Evolutionary conservation across 2,113 vertebrate species (phyloP), one percentile per base, ranked within the genome.

Genomic region (Sigmodon hispidus): DNA sequence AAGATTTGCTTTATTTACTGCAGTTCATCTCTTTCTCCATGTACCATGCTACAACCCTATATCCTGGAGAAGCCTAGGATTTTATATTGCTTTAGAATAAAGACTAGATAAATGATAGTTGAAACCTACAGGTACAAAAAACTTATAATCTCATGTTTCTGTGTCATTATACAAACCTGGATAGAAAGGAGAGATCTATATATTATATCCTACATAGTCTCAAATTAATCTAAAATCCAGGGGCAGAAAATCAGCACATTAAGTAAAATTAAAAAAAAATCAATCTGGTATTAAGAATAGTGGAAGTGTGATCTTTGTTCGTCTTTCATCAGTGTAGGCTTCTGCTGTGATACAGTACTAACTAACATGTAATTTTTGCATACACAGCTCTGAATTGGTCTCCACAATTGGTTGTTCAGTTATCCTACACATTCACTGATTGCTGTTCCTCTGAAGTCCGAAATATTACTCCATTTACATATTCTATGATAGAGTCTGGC

Each of bases 21-120:
- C 15, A 16, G 11, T 70, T 40, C n/a, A 16, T 84, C 59, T 36
- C 13, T 45, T 57, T 26, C 10, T 72, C 4, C 4, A 48, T 7
- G 6, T 34, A 70, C 1, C 5, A 3, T 3, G 13, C 1, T 8
- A 31, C 59, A 31, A 31, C 15, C 7, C 11, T 9, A 59, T 22
- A 8, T 31, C 24, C 22, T 40, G n/a, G 36, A 21, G 12, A 1
- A 55, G 7, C 1, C 0, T 15, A 17, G 16, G 13, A 0, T 52
- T 79, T 94, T 52, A 36, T 15, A 63, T 1, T 43, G 40, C 15
- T 48, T 72, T 15, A 11, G n/a, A 43, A 29, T 50, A 26, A 91
- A 83, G 6, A 55, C 9, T 24, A 36, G 80, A 4, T 83, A 70
- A 67, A 55, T 75, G 21, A 21, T 55, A 40, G 26, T 21, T 67